Base-by-base conservation (phyloP, 2,113 vertebrate species). In the Morone chrysops region DNA sequence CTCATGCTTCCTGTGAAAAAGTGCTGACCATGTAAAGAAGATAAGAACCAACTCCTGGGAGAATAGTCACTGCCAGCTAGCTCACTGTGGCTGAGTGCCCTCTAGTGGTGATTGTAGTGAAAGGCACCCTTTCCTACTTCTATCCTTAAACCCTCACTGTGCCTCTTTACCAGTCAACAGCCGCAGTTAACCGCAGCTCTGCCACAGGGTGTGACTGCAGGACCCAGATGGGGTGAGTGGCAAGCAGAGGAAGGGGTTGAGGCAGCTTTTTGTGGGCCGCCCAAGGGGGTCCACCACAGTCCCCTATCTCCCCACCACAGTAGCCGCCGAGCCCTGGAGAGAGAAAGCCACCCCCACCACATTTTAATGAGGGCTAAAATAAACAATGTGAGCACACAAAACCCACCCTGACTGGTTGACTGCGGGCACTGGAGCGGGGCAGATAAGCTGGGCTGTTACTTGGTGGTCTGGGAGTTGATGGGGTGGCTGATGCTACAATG, bases 341-440 rank as follows among this genome's bases (percentile, higher is more conserved):
- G 91, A 83, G 69, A 90, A 90, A 91, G 87, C 91, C 86, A 90
- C 84, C 83, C 31, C 83, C 84, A 90, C 92, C 94, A 86, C 93
- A 92, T 89, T 90, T 93, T 94, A 94, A 94, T 89, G 83, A 87
- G 84, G 79, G 88, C 65, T 92, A 94, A 92, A 92, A 92, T 93
- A 93, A 94, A 93, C 93, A 92, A 92, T 81, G 86, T 67, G 57
- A 92, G 77, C 86, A 86, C 91, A 94, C 80, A 92, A 87, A 89
- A 92, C 87, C 89, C 79, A 87, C 83, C 87, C 87, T 68, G 87
- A 80, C 90, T 91, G 89, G 87, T 89, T 94, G 91, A 90, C 87
- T 90, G 82, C 78, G 85, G 89, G 87, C 92, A 74, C 79, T 80
- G 84, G 20, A 88, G 75, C 40, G 36, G 69, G 63, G 70, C 69